Conservation (phyloP, 2,113 vertebrate species). For the Myiozetetes cayanensis region DNA sequence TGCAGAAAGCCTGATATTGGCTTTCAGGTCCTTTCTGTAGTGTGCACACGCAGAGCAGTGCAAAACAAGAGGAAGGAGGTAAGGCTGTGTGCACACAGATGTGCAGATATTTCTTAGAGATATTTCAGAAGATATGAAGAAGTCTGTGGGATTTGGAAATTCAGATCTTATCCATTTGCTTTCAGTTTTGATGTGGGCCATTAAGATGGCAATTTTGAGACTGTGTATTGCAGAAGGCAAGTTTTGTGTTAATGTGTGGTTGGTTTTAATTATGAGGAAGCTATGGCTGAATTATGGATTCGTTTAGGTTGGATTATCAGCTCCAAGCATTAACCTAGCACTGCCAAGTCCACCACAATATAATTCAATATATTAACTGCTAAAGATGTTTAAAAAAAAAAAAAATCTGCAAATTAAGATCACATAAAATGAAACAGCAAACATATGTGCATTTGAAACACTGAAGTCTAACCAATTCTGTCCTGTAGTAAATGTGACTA, state of each 20-base stretch:
- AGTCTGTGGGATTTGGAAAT: neutral
- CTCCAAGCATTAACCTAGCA: neutral
- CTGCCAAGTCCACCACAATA: neutral
- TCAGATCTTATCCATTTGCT: neutral
- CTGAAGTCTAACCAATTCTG: neutral
- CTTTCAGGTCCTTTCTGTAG: neutral
- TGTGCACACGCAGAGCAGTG: rapidly evolving
- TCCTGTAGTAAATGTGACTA: neutral
- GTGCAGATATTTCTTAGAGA: neutral
- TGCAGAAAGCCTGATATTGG: neutral
- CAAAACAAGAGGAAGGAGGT: neutral
- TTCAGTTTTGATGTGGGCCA: neutral
- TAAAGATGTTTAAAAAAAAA: neutral
- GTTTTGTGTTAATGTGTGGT: neutral
- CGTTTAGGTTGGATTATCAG: neutral
- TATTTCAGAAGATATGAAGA: neutral
- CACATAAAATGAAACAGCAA: neutral
- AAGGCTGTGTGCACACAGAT: neutral
- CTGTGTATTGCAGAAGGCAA: neutral
- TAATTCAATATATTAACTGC: neutral
- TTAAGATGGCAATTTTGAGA: neutral
- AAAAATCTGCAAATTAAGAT: neutral
- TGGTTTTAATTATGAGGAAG: neutral
- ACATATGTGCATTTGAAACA: neutral
- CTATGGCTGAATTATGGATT: neutral